phyloP scores from a whole-genome alignment of 1,140 invertebrate species.

The Penaeus japonicus region DNA sequence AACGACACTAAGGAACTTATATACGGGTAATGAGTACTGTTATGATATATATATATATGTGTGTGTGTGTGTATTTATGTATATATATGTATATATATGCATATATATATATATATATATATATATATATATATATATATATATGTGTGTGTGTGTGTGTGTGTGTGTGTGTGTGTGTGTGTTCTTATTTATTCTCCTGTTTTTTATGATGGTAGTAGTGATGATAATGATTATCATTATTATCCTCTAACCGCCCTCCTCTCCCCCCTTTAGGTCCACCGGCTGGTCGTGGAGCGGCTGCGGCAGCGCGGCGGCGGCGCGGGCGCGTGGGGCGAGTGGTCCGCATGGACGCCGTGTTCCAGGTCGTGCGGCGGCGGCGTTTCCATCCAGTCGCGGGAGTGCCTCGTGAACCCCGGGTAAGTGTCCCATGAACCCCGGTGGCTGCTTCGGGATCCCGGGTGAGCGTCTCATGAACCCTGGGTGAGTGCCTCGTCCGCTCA shows the following conservation, averaged over 20 bases:
- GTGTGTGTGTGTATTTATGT: no score
- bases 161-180: no score
- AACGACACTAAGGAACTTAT: no score
- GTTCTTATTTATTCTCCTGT: no score
- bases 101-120: no score
- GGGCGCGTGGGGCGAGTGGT: constrained; percentile 68
- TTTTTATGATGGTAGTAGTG: no score
- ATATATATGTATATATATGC: no score
- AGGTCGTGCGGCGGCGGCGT: constrained; percentile 70
- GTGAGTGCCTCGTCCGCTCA: neutral
- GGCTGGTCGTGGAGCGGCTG: constrained; percentile 48
- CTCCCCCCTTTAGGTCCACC: constrained; percentile 32
- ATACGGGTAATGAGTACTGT: no score
- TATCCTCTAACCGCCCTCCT: constrained; percentile 60
- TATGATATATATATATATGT: no score
- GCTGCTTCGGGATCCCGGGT: neutral
- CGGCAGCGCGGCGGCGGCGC: neutral
- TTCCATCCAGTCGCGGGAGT: constrained; percentile 66
- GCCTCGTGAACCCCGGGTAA: constrained; percentile 58
- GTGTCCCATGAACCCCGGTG: neutral
- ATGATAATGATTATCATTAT: no score
- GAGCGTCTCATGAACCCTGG: neutral
- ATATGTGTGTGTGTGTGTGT: no score
- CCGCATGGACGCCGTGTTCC: constrained; percentile 66
- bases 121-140: no score